Evolutionary conservation across 1,140 invertebrate species (phyloP), one percentile per base, ranked within the genome.

Genomic region (Lucilia sericata): DNA sequence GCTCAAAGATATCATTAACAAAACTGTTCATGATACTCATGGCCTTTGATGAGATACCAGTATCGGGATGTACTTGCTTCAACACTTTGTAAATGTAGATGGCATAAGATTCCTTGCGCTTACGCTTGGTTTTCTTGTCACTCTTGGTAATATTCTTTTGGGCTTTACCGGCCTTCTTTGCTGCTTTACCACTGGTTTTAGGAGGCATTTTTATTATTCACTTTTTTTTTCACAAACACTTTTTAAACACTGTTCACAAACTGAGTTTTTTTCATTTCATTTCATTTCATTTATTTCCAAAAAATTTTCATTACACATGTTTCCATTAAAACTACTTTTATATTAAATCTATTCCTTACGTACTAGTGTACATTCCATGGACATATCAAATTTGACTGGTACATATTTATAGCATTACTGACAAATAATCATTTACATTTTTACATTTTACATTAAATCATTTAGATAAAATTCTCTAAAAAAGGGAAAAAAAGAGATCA

Each of bases 61-160:
- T 95, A 87, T 95, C 91, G 2, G 94, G 94, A 88, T 95, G 94
- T 9, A 95, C 94, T 88, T 95, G 94, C 86, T 95, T 94, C 87
- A 96, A 87, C 17, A 96, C 92, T 87, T 95, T 95, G 91, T 94
- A 94, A 85, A 94, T 95, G 91, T 94, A 94, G 85, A 94, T 94
- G 0, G 93, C 93, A 92, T 95, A 96, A 84, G 92, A 94, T 87
- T 95, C 93, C 91, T 94, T 94, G 81, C 90, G 86, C 85, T 92
- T 93, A 78, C 92, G 93, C 86, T 93, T 94, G 89, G 92, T 93
- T 85, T 93, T 94, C 87, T 91, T 92, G 82, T 93, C 92, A n/a
- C 87, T 88, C 75, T 93, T 93, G 12, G 91, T 91, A 74, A 93
- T 93, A 84, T 93, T 93, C 87, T 93, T 93, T 84, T 93, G 92